Base-by-base conservation (phyloP, 2,113 vertebrate genomes). In the Amazona vittata region DNA sequence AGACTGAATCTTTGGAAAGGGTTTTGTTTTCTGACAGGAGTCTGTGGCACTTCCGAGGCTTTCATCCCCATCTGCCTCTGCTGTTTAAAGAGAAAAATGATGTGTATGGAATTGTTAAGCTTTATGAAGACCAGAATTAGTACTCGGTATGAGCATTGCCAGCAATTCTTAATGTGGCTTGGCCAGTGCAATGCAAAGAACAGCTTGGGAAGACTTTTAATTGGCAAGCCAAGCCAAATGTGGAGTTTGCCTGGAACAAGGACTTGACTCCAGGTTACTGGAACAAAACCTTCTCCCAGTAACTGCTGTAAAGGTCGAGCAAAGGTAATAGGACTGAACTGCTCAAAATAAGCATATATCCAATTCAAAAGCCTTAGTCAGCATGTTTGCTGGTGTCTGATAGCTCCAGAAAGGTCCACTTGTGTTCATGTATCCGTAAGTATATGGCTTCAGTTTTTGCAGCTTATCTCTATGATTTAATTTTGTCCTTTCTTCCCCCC, bases 31-130 rank as follows among this genome's bases (percentile, higher is more conserved):
- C 49, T 73, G 59, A 67, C 41, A 28, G 52, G 39, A 16, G 28
- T n/a, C 22, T 49, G 14, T 25, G 53, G 59, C 15, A 37, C 62
- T 76, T 83, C 37, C 19, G 43, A 83, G 39, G 33, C 55, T 70
- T 67, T 75, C 80, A 39, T 25, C 64, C 67, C 25, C 65, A 80
- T 60, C 70, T 81, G 53, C 22, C 44, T 74, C 49, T 15, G 15
- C 89, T 94, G 71, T 83, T 92, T 53, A 49, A 76, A 83, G 71
- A 82, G 29, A 89, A 67, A 31, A 74, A 82, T 37, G 11, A 59
- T 39, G 24, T 64, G 11, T 28, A 26, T 33, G 37, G 53, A 70
- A 77, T 43, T 39, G 35, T 55, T 86, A 57, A 53, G 33, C 65
- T 50, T 82, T 83, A 69, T 10, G 24, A 68, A 95, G 57, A 53